phyloP scores from a whole-genome alignment of 92 coral and sea anemone species.

The Bergia sp. region DNA sequence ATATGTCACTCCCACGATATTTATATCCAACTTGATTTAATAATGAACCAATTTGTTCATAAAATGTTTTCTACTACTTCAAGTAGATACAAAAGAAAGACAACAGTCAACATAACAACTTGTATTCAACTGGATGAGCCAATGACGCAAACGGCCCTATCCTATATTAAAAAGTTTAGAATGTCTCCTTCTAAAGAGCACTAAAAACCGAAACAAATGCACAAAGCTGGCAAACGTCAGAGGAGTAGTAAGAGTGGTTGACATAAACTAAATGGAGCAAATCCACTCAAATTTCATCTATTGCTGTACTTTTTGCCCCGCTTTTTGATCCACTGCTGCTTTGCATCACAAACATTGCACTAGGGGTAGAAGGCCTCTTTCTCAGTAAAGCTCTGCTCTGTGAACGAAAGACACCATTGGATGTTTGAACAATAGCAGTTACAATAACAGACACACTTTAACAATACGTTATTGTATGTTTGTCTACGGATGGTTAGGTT shows the following conservation, averaged over 20 bases:
- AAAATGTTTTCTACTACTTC: background rate
- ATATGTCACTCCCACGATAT: no score
- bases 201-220: no score
- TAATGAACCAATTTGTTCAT: background rate
- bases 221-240: no score
- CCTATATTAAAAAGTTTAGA: no score
- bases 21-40: background rate
- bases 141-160: background rate
- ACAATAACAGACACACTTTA: no score
- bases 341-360: conserved; percentile 40
- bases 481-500: no score
- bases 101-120: background rate
- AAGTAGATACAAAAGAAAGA: background rate
- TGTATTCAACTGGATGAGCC: background rate
- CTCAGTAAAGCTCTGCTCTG: background rate
- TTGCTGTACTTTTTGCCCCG: conserved; percentile 39
- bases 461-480: no score
- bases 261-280: conserved; percentile 26
- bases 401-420: no score
- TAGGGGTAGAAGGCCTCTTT: conserved; percentile 42
- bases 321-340: conserved; percentile 38
- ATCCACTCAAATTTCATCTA: conserved; percentile 30
- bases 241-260: background rate
- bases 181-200: no score
- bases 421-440: no score